Evolutionary conservation across 2,113 vertebrate genomes (phyloP).

Genomic region (Microcebus griseorufus): DNA sequence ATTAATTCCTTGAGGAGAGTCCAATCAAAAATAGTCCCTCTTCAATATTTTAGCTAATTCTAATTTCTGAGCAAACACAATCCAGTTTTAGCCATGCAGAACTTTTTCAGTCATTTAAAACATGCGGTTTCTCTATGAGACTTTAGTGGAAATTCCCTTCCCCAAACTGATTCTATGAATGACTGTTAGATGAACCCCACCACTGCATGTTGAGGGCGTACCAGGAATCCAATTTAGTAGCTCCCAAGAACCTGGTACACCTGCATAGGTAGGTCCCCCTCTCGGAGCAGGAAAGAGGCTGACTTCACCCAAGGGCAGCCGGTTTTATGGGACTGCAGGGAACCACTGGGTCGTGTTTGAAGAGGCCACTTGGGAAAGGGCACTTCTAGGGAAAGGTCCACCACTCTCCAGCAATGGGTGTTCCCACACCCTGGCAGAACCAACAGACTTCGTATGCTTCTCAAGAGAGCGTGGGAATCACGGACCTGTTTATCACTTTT

Average conservation of each 20-base stretch:
- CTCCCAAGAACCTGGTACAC: background rate
- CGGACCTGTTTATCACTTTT: background rate
- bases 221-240: background rate
- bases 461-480: too few species aligned
- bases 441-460: rapidly evolving
- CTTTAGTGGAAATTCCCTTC: background rate
- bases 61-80: constrained; percentile 16
- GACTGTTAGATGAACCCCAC: background rate
- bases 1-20: background rate
- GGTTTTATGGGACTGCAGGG: background rate
- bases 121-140: background rate
- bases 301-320: background rate
- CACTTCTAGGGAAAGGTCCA: background rate
- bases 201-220: background rate
- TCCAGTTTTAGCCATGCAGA: background rate
- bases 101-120: background rate
- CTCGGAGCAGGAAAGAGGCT: background rate
- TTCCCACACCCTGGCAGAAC: background rate
- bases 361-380: background rate
- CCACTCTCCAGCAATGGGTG: background rate
- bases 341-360: background rate
- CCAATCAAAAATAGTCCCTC: background rate
- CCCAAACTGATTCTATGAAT: background rate
- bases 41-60: background rate
- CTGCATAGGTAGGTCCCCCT: background rate